Evolutionary conservation across 2,797 vertebrate species (phyloP).

Genomic region (Melanotaenia trifasciata): DNA sequence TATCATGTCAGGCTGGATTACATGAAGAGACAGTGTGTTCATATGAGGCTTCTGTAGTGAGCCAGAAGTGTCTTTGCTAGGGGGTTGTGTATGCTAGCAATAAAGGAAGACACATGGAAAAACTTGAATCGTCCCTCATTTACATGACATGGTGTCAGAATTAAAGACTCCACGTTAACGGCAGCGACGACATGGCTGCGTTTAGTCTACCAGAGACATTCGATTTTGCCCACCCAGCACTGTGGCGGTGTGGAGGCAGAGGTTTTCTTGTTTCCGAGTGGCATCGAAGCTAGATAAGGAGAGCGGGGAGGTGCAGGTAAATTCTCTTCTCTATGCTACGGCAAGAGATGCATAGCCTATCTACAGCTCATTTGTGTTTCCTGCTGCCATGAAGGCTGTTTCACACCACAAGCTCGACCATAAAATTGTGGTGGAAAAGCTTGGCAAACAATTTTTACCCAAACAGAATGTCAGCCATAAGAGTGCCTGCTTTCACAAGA

Average conservation of each 20-base stretch:
- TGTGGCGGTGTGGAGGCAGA: neutral
- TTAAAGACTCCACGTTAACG: slow-evolving; percentile 88
- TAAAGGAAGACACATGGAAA: no score
- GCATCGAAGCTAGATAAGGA: neutral
- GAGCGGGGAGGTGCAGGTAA: neutral
- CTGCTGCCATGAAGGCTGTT: neutral
- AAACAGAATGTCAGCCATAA: neutral
- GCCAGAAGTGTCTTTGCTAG: no score
- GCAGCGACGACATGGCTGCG: slow-evolving; percentile 70
- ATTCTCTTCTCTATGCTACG: neutral
- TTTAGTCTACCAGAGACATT: neutral
- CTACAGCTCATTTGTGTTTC: neutral
- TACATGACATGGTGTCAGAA: no score
- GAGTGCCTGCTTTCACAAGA: slow-evolving; percentile 1
- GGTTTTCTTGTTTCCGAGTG: neutral
- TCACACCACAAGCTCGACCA: neutral
- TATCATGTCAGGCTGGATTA: no score
- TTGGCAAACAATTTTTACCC: neutral
- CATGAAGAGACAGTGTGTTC: no score
- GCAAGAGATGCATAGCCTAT: neutral
- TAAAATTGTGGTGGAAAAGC: neutral
- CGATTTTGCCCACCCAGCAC: neutral
- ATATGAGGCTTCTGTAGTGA: no score
- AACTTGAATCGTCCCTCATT: no score
- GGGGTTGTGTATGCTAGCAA: no score